phyloP scores from a whole-genome alignment of 2,797 vertebrate genomes.

The Mus caroli region DNA sequence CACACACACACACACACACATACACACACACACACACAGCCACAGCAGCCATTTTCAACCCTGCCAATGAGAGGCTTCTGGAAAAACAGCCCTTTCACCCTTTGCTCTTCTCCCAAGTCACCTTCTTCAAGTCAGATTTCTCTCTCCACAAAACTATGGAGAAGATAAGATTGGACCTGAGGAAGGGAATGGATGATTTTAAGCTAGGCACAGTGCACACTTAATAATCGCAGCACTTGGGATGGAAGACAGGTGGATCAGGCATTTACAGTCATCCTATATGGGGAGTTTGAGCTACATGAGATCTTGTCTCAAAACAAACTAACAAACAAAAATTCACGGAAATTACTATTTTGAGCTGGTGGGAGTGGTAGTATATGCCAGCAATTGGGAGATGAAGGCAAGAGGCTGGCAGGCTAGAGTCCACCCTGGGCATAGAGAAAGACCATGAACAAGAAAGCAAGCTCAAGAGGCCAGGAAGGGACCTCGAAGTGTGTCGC shows the following conservation, averaged over 20 bases:
- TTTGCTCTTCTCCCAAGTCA: neutral
- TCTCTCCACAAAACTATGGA: neutral
- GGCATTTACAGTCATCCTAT: neutral
- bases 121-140: neutral
- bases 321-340: neutral
- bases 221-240: neutral
- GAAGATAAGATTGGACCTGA: neutral
- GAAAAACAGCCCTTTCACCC: neutral
- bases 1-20: too few relatives aligned
- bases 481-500: neutral
- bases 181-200: neutral
- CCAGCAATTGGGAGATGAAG: neutral
- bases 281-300: neutral
- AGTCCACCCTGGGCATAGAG: neutral
- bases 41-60: conserved; percentile 1
- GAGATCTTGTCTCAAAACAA: neutral
- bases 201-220: too few relatives aligned
- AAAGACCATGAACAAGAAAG: neutral
- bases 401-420: neutral
- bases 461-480: neutral
- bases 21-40: neutral
- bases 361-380: neutral
- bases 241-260: neutral
- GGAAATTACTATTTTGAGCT: neutral
- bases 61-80: neutral